These are phyloP conservation scores for Enhydra lutris DNA, from an alignment of 2,113 vertebrate species.

Conservation along the genomic window DNA sequence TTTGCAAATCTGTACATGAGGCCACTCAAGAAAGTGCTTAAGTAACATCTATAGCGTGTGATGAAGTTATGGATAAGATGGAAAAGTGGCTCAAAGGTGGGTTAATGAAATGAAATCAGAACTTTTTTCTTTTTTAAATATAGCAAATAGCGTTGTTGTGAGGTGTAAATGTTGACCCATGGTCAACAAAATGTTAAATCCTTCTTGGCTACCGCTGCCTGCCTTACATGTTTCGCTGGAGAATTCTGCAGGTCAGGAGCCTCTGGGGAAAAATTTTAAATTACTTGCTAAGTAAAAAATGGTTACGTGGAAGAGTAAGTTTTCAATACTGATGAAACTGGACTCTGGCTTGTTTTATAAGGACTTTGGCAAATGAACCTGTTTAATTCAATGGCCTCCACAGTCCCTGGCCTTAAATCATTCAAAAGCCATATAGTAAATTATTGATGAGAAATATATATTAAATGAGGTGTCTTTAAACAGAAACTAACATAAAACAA, in stretches of 20 bases:
- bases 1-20: neutral
- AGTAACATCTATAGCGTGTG: neutral
- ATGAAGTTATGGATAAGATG: neutral
- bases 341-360: neutral
- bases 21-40: neutral
- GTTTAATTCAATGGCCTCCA: neutral
- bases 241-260: neutral
- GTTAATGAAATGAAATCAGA: neutral
- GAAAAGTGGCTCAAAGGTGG: neutral
- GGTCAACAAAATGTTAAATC: neutral
- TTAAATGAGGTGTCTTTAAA: neutral
- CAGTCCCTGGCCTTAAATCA: neutral
- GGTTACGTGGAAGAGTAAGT: neutral
- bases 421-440: neutral
- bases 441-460: neutral
- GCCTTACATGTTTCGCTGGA: neutral
- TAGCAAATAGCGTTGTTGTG: too few species aligned
- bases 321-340: neutral
- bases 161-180: neutral
- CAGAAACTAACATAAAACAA: neutral
- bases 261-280: neutral
- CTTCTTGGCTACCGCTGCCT: neutral
- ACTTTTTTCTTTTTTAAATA: neutral
- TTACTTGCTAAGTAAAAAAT: neutral
- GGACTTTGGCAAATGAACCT: neutral